phyloP scores from a whole-genome alignment of 2,113 vertebrate genomes.

The Sterrhoptilus dennistouni region DNA sequence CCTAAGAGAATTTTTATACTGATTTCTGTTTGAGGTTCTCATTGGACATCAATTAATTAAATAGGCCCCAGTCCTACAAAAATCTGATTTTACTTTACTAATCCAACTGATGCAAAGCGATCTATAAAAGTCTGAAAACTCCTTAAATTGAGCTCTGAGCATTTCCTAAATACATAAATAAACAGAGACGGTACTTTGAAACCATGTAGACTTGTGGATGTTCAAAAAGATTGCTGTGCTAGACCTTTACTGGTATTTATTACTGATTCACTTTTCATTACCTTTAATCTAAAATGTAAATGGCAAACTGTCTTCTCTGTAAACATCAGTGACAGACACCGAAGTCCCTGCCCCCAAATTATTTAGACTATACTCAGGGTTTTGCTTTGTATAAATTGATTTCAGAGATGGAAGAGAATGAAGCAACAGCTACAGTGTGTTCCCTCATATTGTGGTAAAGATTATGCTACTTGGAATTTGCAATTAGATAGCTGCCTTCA shows the following conservation, averaged over 20 bases:
- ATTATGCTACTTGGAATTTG: background rate
- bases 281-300: background rate
- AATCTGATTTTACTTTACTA: background rate
- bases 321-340: background rate
- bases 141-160: background rate
- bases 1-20: background rate
- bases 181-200: background rate
- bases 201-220: background rate
- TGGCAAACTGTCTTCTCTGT: background rate
- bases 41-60: background rate
- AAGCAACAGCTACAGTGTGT: background rate
- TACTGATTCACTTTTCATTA: background rate
- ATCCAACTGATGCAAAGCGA: background rate
- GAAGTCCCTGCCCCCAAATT: background rate
- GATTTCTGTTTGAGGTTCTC: background rate
- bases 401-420: background rate
- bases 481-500: conserved; percentile 34
- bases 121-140: background rate
- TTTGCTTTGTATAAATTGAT: background rate
- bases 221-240: background rate
- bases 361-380: background rate
- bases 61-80: background rate
- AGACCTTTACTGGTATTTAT: background rate
- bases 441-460: background rate
- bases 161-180: background rate